Evolutionary conservation across 2,113 vertebrate species (phyloP).

Genomic region (Alces alces): DNA sequence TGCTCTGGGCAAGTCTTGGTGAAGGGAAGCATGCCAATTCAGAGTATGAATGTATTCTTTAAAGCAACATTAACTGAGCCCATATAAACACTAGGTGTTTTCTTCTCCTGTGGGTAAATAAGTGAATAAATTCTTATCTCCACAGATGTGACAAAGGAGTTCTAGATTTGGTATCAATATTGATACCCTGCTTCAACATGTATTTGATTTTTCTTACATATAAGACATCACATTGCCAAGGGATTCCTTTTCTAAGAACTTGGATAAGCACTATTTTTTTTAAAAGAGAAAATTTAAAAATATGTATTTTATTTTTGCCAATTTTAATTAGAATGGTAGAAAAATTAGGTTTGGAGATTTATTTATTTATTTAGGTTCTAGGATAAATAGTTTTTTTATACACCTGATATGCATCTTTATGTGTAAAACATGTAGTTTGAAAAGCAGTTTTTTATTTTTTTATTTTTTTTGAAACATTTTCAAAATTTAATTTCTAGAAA

Average conservation of each 20-base stretch:
- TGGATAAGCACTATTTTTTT: background rate
- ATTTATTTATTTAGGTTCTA: background rate
- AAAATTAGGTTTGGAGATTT: background rate
- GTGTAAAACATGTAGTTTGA: background rate
- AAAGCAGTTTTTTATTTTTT: background rate
- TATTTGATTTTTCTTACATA: background rate
- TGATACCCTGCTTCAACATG: background rate
- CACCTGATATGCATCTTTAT: background rate
- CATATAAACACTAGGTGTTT: background rate
- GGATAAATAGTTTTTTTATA: background rate
- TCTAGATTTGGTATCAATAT: background rate
- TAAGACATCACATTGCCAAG: background rate
- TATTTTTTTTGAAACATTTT: constrained; percentile 3
- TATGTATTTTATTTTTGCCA: background rate
- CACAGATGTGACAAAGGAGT: background rate
- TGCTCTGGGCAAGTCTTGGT: background rate
- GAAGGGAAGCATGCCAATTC: background rate
- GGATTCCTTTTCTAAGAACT: background rate
- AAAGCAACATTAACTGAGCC: background rate
- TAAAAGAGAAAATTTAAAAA: background rate
- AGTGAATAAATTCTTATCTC: background rate
- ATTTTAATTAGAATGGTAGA: background rate
- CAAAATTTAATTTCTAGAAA: constrained; percentile 1
- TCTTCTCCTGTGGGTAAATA: background rate
- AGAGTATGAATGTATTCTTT: background rate